A percentile compares a stretch with the other conserved stretches of the same genome.
phyloP scores from a whole-genome alignment of 2,113 vertebrate species.

The Malurus alboscapulatus region DNA sequence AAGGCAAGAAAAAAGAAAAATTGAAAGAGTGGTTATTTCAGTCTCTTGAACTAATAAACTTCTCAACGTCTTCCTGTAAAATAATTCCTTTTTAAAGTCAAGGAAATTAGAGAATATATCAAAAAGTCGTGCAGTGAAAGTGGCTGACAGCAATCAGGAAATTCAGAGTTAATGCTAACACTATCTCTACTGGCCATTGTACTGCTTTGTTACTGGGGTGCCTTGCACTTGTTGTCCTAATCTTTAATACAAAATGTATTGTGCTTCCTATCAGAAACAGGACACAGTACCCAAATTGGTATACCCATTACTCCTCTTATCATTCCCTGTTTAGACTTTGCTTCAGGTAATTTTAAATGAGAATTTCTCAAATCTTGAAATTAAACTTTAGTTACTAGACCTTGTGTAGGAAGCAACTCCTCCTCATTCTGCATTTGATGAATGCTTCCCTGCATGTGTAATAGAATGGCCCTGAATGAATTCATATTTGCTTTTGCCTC shows the following conservation, averaged over 20 bases:
- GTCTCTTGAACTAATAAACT: conserved; percentile 1
- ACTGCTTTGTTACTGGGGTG: neutral
- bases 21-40: neutral
- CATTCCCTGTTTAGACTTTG: conserved; percentile 44
- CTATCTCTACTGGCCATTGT: neutral
- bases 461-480: conserved; percentile 68
- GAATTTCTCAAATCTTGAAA: conserved; percentile 65
- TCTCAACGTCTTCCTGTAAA: neutral
- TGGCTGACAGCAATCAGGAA: neutral
- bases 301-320: conserved; percentile 56
- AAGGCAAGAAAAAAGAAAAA: neutral
- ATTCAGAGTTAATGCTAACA: neutral
- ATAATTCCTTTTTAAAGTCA: neutral
- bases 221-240: conserved; percentile 25
- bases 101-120: neutral
- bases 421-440: conserved; percentile 62
- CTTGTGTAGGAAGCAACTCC: neutral
- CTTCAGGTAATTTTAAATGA: conserved; percentile 75
- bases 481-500: conserved; percentile 67
- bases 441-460: conserved; percentile 65
- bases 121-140: neutral
- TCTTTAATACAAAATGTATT: conserved; percentile 24
- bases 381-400: conserved; percentile 71
- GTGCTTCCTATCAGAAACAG: conserved; percentile 33
- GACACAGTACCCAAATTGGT: neutral